phyloP scores from a whole-genome alignment of 1,140 invertebrate genomes.

The Colletes latitarsis region DNA sequence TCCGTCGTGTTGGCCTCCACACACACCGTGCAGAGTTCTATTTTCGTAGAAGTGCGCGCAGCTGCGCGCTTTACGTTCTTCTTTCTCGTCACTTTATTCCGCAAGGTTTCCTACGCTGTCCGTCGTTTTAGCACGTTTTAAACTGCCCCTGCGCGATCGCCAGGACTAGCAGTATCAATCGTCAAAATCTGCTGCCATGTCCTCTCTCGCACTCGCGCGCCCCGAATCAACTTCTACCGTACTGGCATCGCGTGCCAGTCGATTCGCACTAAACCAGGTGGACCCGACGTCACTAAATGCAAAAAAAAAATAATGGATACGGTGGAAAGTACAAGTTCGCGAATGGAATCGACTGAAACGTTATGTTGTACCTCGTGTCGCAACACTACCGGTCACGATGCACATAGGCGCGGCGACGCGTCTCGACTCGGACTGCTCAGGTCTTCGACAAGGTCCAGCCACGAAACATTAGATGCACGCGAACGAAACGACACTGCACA shows the following conservation, averaged over 20 bases:
- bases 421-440: background rate
- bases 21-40: constrained; percentile 53
- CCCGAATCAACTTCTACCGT: constrained; percentile 38
- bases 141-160: constrained; percentile 31
- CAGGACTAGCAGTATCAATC: constrained; percentile 60
- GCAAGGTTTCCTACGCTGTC: constrained; percentile 10
- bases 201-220: constrained; percentile 47
- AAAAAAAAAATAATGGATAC: background rate
- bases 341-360: background rate
- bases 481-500: constrained; percentile 22
- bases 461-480: background rate
- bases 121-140: constrained; percentile 5
- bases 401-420: background rate
- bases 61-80: constrained; percentile 41
- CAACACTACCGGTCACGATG: no score
- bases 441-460: constrained; percentile 16
- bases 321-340: background rate
- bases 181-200: constrained; percentile 79
- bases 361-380: background rate
- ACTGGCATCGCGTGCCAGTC: constrained; percentile 47
- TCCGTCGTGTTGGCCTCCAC: constrained; percentile 28
- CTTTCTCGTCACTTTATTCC: constrained; percentile 28
- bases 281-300: background rate
- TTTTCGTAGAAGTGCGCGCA: constrained; percentile 59
- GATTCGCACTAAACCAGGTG: background rate